phyloP scores from a whole-genome alignment of 2,797 vertebrate species.

The Emys orbicularis region DNA sequence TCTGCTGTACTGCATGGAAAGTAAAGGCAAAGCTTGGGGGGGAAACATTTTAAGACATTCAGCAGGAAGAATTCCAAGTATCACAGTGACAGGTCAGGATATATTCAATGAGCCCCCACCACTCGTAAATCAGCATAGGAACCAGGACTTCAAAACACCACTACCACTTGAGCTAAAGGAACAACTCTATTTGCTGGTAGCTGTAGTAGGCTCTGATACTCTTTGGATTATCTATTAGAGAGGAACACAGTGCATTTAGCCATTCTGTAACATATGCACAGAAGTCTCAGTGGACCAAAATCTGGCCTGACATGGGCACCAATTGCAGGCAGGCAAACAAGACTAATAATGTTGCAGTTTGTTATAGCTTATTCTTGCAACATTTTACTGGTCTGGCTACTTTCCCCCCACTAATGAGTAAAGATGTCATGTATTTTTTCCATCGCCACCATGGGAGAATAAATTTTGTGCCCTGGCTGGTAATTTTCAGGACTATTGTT shows the following conservation, averaged over 20 bases:
- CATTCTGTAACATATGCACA: accelerated
- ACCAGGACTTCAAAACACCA: background rate
- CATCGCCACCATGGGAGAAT: background rate
- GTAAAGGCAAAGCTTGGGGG: accelerated
- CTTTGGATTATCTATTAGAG: background rate
- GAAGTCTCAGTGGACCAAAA: accelerated
- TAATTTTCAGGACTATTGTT: background rate
- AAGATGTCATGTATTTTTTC: background rate
- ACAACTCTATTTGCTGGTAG: background rate
- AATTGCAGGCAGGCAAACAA: background rate
- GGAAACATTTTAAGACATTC: background rate
- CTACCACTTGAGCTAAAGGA: background rate
- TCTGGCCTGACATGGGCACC: background rate
- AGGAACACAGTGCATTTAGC: accelerated
- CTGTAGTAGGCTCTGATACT: background rate
- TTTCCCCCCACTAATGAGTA: background rate
- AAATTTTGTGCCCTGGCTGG: background rate
- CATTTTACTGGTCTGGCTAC: background rate
- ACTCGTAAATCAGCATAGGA: accelerated
- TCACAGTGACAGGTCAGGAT: accelerated
- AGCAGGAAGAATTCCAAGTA: background rate
- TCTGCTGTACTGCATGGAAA: background rate
- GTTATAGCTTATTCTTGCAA: background rate
- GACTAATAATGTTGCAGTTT: background rate
- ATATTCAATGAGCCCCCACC: background rate